These are phyloP conservation scores for Anagrus nilaparvatae DNA, from an alignment of 1,140 invertebrate species.

Conservation along the genomic window DNA sequence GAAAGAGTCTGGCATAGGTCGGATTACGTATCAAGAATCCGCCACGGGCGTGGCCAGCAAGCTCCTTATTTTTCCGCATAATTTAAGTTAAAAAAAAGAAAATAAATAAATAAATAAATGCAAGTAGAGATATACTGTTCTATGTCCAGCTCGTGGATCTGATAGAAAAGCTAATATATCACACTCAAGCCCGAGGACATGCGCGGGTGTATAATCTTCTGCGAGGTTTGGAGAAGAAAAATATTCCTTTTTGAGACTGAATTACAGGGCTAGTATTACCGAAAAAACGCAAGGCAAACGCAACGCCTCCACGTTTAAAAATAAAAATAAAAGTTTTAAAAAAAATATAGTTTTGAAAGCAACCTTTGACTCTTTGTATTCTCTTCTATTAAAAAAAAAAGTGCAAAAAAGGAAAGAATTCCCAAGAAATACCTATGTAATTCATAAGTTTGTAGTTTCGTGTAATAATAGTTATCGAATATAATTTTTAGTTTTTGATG, in stretches of 20 bases:
- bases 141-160: background rate
- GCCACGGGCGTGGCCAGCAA: conserved; percentile 41
- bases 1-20: conserved; percentile 36
- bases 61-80: conserved; percentile 26
- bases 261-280: conserved; percentile 44
- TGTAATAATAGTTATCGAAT: no score
- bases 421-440: no score
- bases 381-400: no score
- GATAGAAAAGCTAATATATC: conserved; percentile 44
- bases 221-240: conserved; percentile 35
- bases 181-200: conserved; percentile 38
- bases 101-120: background rate
- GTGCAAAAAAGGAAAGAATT: no score
- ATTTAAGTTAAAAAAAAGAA: background rate
- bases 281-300: conserved; percentile 33
- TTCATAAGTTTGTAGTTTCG: no score
- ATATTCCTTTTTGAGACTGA: conserved; percentile 42
- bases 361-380: no score
- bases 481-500: no score
- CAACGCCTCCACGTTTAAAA: conserved; percentile 32
- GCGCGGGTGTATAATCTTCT: conserved; percentile 43
- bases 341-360: no score
- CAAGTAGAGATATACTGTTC: background rate
- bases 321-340: no score
- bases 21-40: conserved; percentile 44